These are phyloP conservation scores for Cherax destructor DNA, from an alignment of 1,140 invertebrate genomes.

Conservation along the genomic window DNA sequence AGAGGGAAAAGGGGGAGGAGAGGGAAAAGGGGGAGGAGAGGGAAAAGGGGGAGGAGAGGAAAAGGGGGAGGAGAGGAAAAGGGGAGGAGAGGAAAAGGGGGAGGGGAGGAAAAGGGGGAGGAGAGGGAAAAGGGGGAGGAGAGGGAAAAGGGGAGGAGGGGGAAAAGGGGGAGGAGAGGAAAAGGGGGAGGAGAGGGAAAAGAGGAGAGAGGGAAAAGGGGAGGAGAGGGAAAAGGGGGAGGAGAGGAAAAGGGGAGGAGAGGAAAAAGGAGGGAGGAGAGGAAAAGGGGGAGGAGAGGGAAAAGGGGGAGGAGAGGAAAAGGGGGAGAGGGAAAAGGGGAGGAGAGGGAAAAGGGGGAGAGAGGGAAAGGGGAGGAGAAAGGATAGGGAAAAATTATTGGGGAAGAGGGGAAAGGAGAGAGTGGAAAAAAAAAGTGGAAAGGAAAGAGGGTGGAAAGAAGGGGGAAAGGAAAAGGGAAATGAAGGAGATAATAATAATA, in stretches of 20 bases:
- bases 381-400: too few relatives aligned
- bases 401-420: too few relatives aligned
- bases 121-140: not conserved
- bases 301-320: too few relatives aligned
- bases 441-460: too few relatives aligned
- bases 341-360: too few relatives aligned
- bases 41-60: not conserved
- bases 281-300: not conserved
- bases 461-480: too few relatives aligned
- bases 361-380: too few relatives aligned
- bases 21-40: not conserved
- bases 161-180: not conserved
- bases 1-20: too few relatives aligned
- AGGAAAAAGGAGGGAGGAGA: not conserved
- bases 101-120: not conserved
- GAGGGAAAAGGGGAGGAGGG: not conserved
- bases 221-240: not conserved
- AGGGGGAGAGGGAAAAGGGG: too few relatives aligned
- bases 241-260: not conserved
- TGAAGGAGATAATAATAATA: too few relatives aligned
- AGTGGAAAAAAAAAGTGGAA: too few relatives aligned
- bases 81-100: not conserved
- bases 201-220: not conserved
- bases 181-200: too few relatives aligned
- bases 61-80: not conserved